Evolutionary conservation across 2,113 vertebrate species (phyloP).

Genomic region (Sula dactylatra): DNA sequence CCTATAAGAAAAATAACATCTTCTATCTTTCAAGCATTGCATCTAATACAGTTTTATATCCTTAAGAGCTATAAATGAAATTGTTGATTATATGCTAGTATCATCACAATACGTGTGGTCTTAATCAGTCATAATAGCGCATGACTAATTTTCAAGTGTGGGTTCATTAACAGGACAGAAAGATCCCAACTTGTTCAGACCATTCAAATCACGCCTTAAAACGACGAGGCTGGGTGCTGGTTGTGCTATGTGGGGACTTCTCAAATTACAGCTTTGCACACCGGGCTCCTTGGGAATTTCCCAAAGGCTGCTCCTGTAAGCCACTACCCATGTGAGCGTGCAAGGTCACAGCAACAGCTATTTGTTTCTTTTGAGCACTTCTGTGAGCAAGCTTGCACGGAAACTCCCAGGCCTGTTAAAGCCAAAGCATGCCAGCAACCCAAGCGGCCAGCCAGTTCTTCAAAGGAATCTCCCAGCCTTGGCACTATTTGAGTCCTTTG

Average conservation of each 20-base stretch:
- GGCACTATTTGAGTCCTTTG: neutral
- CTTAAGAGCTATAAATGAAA: neutral
- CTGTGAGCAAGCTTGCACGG: neutral
- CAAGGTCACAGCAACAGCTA: neutral
- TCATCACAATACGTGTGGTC: neutral
- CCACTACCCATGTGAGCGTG: neutral
- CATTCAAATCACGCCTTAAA: neutral
- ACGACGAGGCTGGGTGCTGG: fast-evolving
- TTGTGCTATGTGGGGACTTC: neutral
- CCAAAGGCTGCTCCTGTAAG: neutral
- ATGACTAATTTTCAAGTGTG: neutral
- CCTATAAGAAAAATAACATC: neutral
- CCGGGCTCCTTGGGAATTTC: neutral
- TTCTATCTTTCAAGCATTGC: neutral
- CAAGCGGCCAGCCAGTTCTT: neutral
- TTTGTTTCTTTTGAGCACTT: neutral
- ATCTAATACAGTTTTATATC: neutral
- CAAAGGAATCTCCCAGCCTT: neutral
- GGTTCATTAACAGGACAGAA: neutral
- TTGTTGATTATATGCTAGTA: neutral
- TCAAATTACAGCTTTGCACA: neutral
- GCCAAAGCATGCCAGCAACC: neutral
- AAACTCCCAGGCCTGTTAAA: neutral
- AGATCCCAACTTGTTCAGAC: neutral
- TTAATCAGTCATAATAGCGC: neutral